phyloP scores from a whole-genome alignment of 1,140 invertebrate species.

The Helicoverpa zea region DNA sequence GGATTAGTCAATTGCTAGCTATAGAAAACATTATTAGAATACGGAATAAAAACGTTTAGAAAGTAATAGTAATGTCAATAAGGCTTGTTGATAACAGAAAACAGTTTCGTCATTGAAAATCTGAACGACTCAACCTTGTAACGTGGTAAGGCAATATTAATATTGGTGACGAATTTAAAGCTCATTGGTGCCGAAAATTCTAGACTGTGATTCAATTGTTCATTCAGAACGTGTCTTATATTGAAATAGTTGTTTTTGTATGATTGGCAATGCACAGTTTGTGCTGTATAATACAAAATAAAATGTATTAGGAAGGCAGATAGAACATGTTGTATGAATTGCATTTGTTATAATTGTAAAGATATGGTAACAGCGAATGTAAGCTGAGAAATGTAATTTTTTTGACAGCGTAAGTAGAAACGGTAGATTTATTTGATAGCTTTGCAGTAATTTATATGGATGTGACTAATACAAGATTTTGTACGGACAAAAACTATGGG shows the following conservation, averaged over 20 bases:
- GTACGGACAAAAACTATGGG: slow-evolving; percentile 9
- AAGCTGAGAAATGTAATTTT: slow-evolving; percentile 67
- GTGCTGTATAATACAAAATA: slow-evolving; percentile 66
- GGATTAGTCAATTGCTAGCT: slow-evolving; percentile 86
- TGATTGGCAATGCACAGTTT: slow-evolving; percentile 77
- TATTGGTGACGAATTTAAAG: slow-evolving; percentile 83
- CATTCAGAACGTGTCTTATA: slow-evolving; percentile 86
- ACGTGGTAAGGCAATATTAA: slow-evolving; percentile 64
- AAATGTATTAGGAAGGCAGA: slow-evolving; percentile 62
- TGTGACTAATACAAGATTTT: slow-evolving; percentile 64
- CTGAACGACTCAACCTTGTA: slow-evolving; percentile 61
- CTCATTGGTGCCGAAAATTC: slow-evolving; percentile 85
- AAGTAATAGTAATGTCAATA: slow-evolving; percentile 76
- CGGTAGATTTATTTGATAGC: slow-evolving; percentile 72
- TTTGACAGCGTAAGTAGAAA: slow-evolving; percentile 76
- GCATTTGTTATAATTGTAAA: slow-evolving; percentile 74
- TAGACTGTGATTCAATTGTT: slow-evolving; percentile 86
- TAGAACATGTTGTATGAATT: slow-evolving; percentile 77
- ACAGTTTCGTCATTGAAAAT: slow-evolving; percentile 66
- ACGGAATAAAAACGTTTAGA: slow-evolving; percentile 73
- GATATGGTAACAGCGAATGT: slow-evolving; percentile 60
- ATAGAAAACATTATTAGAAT: slow-evolving; percentile 77
- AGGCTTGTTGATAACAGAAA: slow-evolving; percentile 75
- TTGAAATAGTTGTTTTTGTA: slow-evolving; percentile 86
- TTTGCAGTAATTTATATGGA: slow-evolving; percentile 73